A percentile compares a stretch with the other conserved stretches of the same genome.
Evolutionary conservation across 1,140 invertebrate genomes (phyloP).

Genomic region (Lethocerus indicus): DNA sequence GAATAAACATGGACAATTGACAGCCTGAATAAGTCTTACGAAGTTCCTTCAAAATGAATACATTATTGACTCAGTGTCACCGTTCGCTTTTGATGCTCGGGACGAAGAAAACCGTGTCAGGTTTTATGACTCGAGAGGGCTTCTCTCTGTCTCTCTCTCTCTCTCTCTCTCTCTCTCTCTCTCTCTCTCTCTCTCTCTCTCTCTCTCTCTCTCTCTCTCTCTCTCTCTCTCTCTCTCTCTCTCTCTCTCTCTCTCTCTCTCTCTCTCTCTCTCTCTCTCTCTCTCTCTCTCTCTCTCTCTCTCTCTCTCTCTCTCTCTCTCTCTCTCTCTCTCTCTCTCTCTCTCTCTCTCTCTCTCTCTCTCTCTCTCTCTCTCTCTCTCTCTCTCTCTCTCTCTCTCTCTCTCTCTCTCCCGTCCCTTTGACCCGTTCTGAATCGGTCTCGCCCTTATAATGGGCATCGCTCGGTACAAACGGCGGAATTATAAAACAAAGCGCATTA

Average conservation of each 20-base stretch:
- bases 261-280: conserved; percentile 4
- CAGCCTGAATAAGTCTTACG: no score
- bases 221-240: conserved; percentile 4
- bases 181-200: conserved; percentile 3
- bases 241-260: conserved; percentile 4
- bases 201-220: conserved; percentile 1
- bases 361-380: conserved; percentile 4
- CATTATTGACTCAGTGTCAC: no score
- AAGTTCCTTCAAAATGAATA: no score
- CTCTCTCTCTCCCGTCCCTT: no score
- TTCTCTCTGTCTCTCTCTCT: neutral
- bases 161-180: conserved; percentile 3
- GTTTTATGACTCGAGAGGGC: no score
- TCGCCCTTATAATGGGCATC: no score
- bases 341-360: conserved; percentile 4
- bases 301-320: neutral
- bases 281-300: conserved; percentile 1
- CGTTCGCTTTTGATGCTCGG: no score
- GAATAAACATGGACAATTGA: no score
- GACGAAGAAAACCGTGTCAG: no score
- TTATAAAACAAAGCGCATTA: no score
- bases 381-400: conserved; percentile 4
- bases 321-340: conserved; percentile 4
- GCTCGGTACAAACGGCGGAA: no score
- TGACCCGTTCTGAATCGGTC: no score